Base-by-base conservation (phyloP, 2,113 vertebrate genomes). In the Notothenia rossii region DNA sequence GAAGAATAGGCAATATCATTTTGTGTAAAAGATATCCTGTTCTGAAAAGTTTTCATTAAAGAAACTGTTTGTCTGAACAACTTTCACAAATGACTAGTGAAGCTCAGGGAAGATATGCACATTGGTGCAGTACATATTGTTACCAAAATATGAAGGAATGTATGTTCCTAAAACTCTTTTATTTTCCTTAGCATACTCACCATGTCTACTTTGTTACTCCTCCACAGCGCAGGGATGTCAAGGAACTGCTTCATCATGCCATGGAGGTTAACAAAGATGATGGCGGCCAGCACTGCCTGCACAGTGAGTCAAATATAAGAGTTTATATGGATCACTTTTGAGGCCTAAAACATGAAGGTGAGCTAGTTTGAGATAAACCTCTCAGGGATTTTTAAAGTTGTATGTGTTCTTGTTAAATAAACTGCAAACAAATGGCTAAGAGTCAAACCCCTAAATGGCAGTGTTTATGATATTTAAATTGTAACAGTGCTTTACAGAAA, bases 211-310 rank as follows among this genome's bases (percentile, higher is more conserved):
- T 79, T 89, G 82, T 96, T 97, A 58, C 93, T 92, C 85, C 73
- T 96, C 98, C 98, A 99, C 48, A 99, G 95, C 0, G 10, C 55
- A 12, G 71, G 12, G 13, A 98, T 71, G 72, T 98, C 98, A 1
- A 20, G 2, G 73, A 98, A 96, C 83, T 99, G 98, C 89, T 94
- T 96, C 93, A 98, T 90, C 96, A 99, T 99, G n/a, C 98, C 97
- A 4, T 98, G 96, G 68, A 99, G 94, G 88, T 99, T 99, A 63
- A 96, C 86, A 0, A 95, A 95, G 62, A 99, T 94, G 68, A 95
- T 96, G 48, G 97, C 95, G 12, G 98, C 89, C 88, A 99, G 85
- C 72, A 98, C 96, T 0, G 98, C 96, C 98, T 99, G 59, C 77
- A 83, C 50, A 82, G 43, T 20, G 68, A 69, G 51, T 43, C 5